Evolutionary conservation across 1,140 invertebrate genomes (phyloP).

Genomic region (Magallana ariakensis): DNA sequence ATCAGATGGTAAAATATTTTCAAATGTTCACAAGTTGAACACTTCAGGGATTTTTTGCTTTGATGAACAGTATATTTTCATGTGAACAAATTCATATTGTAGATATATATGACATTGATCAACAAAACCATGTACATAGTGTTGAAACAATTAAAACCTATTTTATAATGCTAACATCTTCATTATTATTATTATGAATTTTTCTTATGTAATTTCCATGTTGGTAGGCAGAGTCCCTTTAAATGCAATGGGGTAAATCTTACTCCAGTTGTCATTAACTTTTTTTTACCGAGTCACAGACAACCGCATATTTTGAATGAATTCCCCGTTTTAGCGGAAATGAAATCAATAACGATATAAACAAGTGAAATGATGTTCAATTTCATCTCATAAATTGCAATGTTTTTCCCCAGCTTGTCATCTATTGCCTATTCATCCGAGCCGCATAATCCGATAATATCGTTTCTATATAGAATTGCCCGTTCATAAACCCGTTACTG

Average conservation of each 20-base stretch:
- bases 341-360: no score
- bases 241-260: no score
- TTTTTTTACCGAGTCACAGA: no score
- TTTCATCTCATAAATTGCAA: background rate
- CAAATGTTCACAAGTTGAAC: background rate
- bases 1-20: background rate
- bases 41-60: background rate
- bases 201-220: no score
- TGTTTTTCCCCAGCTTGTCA: background rate
- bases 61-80: background rate
- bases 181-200: no score
- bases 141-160: background rate
- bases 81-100: conserved; percentile 8
- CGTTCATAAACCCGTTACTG: background rate
- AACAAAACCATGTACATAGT: conserved; percentile 10
- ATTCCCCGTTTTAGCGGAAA: no score
- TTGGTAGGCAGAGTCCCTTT: no score
- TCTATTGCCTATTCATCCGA: background rate
- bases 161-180: background rate
- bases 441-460: background rate
- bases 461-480: background rate
- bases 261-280: no score
- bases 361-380: background rate
- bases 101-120: background rate
- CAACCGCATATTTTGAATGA: no score